Evolutionary conservation across 37 sponge, comb jelly and placozoan species (phyloP), one percentile per base, ranked within the genome.

Genomic region (Beroe forskalii): DNA sequence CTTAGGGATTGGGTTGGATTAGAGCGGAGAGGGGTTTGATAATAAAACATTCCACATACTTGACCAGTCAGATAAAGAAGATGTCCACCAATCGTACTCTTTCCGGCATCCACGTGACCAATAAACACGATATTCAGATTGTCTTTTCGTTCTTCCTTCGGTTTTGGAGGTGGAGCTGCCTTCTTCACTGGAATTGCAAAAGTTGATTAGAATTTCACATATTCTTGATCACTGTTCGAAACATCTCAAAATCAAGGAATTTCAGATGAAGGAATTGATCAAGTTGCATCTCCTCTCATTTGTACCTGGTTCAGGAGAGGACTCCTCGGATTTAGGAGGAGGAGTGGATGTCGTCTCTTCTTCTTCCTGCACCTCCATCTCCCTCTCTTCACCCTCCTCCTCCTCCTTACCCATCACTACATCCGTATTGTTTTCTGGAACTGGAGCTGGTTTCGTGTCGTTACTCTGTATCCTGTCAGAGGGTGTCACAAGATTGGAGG

Each of bases 31-130:
- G n/a, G n/a, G n/a, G n/a, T n/a, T n/a, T n/a, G n/a, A n/a, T n/a
- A n/a, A n/a, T n/a, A n/a, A n/a, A n/a, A n/a, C n/a, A n/a, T n/a
- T n/a, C n/a, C n/a, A n/a, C n/a, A n/a, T 64, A 69, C 91, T 33
- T 66, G 67, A 31, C 89, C 24, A 91, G 95, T 93, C 62, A 97
- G 95, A 97, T 93, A 80, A 2, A 90, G 67, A 9, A 98, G 67
- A 31, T 98, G 99, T 36, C 99, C 99, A 43, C 99, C 99, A 90
- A 98, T 98, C 1, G 99, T 98, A 6, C 97, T 96, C 80, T 98
- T 98, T 27, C 99, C 99, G 30, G 99, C 99, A 92, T 98, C 99
- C 9, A 98, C 99, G 83, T 98, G 99, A 4, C 99, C 99, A 61
- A 98, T 98, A 67, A 98, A 98, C 9, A 98, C 91, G 40, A 98